A percentile compares a stretch with the other conserved stretches of the same genome.
phyloP scores from a whole-genome alignment of 2,888 invertebrate species.

The Chironomus riparius region DNA sequence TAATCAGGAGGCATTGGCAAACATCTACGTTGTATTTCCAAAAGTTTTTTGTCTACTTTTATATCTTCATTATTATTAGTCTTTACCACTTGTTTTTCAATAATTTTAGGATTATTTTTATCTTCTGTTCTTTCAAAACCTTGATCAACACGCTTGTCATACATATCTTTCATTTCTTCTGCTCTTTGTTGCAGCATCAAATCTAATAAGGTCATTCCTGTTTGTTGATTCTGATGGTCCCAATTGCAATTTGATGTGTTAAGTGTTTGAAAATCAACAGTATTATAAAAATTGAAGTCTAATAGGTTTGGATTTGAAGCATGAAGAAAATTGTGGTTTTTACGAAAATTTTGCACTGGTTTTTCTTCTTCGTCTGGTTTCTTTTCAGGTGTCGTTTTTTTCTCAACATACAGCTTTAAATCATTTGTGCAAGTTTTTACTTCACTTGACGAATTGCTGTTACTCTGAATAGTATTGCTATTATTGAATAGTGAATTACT shows the following conservation, averaged over 20 bases:
- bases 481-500: neutral
- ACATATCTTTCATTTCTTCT: slow-evolving; percentile 55
- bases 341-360: slow-evolving; percentile 35
- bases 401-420: too few relatives aligned
- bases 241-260: slow-evolving; percentile 34
- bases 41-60: slow-evolving; percentile 33
- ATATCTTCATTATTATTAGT: slow-evolving; percentile 31
- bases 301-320: slow-evolving; percentile 62
- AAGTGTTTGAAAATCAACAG: slow-evolving; percentile 38
- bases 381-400: neutral
- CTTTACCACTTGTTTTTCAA: slow-evolving; percentile 22
- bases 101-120: slow-evolving; percentile 29
- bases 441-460: neutral
- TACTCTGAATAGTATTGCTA: neutral
- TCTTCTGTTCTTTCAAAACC: slow-evolving; percentile 44
- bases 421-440: neutral
- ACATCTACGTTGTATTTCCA: slow-evolving; percentile 41
- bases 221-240: slow-evolving; percentile 41
- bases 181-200: slow-evolving; percentile 69
- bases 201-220: slow-evolving; percentile 66
- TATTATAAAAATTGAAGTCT: slow-evolving; percentile 48
- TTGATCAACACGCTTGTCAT: slow-evolving; percentile 48
- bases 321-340: slow-evolving; percentile 55
- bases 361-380: neutral
- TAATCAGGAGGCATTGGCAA: slow-evolving; percentile 44